These are phyloP conservation scores for Spisula solida DNA, from an alignment of 2,888 invertebrate genomes.

Conservation along the genomic window DNA sequence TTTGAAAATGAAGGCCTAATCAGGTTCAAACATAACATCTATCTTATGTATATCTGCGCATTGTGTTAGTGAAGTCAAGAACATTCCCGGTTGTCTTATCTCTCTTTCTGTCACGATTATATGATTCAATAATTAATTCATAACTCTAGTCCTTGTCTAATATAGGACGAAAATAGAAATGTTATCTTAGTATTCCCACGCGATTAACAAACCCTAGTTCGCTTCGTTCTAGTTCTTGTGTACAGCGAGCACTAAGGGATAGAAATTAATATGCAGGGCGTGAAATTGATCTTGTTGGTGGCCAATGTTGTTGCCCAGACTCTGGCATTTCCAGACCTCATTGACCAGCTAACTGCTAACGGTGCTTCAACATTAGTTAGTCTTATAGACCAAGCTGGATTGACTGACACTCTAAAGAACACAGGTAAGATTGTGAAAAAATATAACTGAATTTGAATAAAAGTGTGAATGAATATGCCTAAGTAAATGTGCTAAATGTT, in stretches of 20 bases:
- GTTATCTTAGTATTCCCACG: not conserved
- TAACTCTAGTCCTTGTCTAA: not conserved
- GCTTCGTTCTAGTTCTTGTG: not conserved
- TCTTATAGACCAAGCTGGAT: constrained; percentile 71
- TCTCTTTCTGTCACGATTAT: not conserved
- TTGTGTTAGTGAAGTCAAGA: too few relatives aligned
- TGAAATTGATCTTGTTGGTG: constrained; percentile 1
- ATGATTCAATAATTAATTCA: not conserved
- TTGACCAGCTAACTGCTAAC: constrained; percentile 61
- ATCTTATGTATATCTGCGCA: too few relatives aligned
- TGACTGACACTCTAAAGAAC: constrained; percentile 71
- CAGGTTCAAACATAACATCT: too few relatives aligned
- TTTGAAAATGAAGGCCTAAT: too few relatives aligned
- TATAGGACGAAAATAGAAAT: not conserved
- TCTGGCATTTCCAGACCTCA: constrained; percentile 39
- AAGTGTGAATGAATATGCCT: too few relatives aligned
- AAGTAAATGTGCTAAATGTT: too few relatives aligned
- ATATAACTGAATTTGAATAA: too few relatives aligned
- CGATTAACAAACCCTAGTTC: not conserved
- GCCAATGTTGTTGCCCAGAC: constrained; percentile 25
- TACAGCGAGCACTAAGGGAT: not conserved
- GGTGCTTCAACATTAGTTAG: constrained; percentile 70
- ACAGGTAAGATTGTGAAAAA: constrained; percentile 58
- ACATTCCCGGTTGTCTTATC: too few relatives aligned
- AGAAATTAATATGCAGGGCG: constrained; percentile 30